These are phyloP conservation scores for Chaetogeoica ovagalla DNA, from an alignment of 2,888 invertebrate genomes.

Conservation along the genomic window DNA sequence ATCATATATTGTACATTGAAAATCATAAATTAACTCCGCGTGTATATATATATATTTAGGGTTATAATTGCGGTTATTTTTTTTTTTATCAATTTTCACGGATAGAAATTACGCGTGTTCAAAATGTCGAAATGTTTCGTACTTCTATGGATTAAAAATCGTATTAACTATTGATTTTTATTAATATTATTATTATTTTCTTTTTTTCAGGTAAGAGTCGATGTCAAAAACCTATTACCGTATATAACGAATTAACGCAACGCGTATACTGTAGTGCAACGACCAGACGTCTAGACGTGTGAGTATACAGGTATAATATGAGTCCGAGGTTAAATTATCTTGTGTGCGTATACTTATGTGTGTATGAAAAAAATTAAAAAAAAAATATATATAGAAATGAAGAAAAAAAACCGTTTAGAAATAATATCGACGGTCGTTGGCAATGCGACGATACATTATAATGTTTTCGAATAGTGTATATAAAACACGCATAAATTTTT, in stretches of 20 bases:
- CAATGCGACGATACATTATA: too few relatives aligned
- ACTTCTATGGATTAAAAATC: too few relatives aligned
- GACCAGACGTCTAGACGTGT: background rate
- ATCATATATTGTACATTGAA: background rate
- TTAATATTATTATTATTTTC: background rate
- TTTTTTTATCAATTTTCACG: constrained; percentile 1
- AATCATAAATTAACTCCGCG: constrained; percentile 1
- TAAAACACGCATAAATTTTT: too few relatives aligned
- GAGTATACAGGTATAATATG: background rate
- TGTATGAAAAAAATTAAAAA: background rate
- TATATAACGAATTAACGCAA: background rate
- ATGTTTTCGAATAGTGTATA: too few relatives aligned
- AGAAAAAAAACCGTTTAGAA: too few relatives aligned
- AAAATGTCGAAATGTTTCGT: too few relatives aligned
- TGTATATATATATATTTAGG: too few relatives aligned
- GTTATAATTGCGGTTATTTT: background rate
- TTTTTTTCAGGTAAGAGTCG: constrained; percentile 40
- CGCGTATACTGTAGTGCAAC: background rate
- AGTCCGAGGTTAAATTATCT: background rate
- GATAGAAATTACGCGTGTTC: background rate
- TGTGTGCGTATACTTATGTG: background rate
- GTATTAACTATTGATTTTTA: too few relatives aligned
- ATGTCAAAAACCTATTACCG: background rate
- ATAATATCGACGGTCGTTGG: too few relatives aligned
- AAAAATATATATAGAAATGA: too few relatives aligned